phyloP scores from a whole-genome alignment of 1,140 invertebrate species.

The Zaprionus nigranus region DNA sequence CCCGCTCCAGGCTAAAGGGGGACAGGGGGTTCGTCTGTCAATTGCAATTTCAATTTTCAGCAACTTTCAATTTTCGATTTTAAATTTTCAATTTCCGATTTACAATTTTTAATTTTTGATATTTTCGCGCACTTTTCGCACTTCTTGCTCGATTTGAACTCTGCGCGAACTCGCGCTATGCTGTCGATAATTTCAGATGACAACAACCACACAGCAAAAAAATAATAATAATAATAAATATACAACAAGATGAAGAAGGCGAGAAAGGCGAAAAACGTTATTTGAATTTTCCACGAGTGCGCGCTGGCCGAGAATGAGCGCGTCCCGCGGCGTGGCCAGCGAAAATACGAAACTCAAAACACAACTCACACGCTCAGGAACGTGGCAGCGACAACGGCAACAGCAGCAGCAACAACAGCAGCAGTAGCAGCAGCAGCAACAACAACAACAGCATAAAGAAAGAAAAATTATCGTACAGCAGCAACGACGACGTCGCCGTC shows the following conservation, averaged over 20 bases:
- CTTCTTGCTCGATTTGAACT: neutral
- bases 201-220: neutral
- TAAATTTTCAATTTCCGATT: no score
- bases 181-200: neutral
- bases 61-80: no score
- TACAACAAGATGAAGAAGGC: neutral
- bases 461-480: slow-evolving; percentile 64
- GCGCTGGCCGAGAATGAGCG: slow-evolving; percentile 72
- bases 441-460: slow-evolving; percentile 31
- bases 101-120: neutral
- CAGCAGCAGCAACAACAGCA: slow-evolving; percentile 5
- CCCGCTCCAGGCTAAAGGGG: neutral
- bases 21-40: no score
- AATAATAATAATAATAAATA: neutral
- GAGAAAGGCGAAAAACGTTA: slow-evolving; percentile 22
- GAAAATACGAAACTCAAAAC: slow-evolving; percentile 68
- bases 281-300: slow-evolving; percentile 72
- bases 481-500: slow-evolving; percentile 1
- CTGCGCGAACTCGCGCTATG: neutral
- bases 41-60: no score
- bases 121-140: neutral
- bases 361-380: slow-evolving; percentile 48
- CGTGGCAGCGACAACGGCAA: slow-evolving; percentile 13
- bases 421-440: slow-evolving; percentile 22
- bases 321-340: slow-evolving; percentile 76